Evolutionary conservation across 2,113 vertebrate genomes (phyloP), one percentile per base, ranked within the genome.

Genomic region (Dicentrarchus labrax): DNA sequence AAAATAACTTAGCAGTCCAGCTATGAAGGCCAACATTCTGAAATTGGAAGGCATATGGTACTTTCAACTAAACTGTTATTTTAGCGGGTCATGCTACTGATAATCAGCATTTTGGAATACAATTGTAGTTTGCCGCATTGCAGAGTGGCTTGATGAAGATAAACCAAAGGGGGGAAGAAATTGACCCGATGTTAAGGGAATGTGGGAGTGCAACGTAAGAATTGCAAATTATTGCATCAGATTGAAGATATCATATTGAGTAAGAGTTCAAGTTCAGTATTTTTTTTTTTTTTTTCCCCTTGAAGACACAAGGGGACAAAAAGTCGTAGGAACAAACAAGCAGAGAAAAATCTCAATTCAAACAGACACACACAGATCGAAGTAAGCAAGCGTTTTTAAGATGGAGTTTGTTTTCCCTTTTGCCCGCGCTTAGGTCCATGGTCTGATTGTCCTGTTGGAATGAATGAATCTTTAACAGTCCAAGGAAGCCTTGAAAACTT

Each of bases 211-310:
- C 15, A 65, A 17, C 62, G 81, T 54, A 81, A 83, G 47, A 67
- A 62, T 88, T 90, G 45, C 83, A 86, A 79, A 59, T 72, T 22
- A 83, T 93, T 92, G 70, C 86, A 87, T 91, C 89, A 92, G 70
- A 54, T 21, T 60, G 38, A 68, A 88, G 48, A 90, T 80, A 72
- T 60, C 12, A 79, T 75, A 62, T 76, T 75, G 13, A 56, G 54
- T 80, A 1, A 69, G 22, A 80, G 82, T 90, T 89, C 65, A 82
- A 79, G 62, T 84, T 81, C 66, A 68, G 4, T 16, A 6, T 76
- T 76, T 81, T 69, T 13, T 30, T 50, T 61, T 38, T 59, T 9
- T 68, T 38, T 5, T 60, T 36, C 36, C 43, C 9, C 15, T 3
- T 47, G 22, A 78, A 77, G 36, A 78, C 22, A 72, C 30, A 47